These are phyloP conservation scores for Peromyscus maniculatus DNA, from an alignment of 2,113 vertebrate species.

Conservation along the genomic window DNA sequence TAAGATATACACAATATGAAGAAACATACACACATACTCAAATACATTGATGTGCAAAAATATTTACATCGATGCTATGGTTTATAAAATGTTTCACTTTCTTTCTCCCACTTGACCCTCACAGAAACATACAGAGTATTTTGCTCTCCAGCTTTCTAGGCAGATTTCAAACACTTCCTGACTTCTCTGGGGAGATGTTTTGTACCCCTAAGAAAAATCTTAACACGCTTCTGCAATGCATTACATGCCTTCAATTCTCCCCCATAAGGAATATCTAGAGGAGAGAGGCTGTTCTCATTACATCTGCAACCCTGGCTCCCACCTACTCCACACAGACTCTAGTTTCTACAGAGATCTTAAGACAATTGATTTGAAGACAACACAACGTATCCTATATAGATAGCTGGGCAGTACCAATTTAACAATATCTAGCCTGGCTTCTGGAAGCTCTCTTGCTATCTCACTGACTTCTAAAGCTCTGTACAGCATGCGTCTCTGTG, in stretches of 20 bases:
- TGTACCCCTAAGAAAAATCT: conserved; percentile 40
- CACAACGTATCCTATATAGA: not conserved
- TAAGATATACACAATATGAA: not conserved
- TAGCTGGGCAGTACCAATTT: not conserved
- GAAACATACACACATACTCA: no score
- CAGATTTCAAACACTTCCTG: conserved; percentile 48
- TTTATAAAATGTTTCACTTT: not conserved
- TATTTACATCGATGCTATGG: not conserved
- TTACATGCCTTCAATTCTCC: not conserved
- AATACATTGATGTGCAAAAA: not conserved
- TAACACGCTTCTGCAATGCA: not conserved
- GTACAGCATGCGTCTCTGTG: no score
- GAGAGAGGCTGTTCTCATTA: not conserved
- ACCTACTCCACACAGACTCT: not conserved
- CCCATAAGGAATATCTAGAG: not conserved
- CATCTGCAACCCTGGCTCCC: not conserved
- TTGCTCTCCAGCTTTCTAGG: not conserved
- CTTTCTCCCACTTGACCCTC: not conserved
- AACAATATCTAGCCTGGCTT: not conserved
- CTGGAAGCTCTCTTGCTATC: not conserved
- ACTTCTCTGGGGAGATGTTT: not conserved
- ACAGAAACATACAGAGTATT: not conserved
- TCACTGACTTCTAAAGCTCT: not conserved
- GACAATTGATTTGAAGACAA: not conserved
- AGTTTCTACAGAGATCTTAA: not conserved